These are phyloP conservation scores for Spheniscus humboldti DNA, from an alignment of 2,797 vertebrate genomes.

Conservation along the genomic window DNA sequence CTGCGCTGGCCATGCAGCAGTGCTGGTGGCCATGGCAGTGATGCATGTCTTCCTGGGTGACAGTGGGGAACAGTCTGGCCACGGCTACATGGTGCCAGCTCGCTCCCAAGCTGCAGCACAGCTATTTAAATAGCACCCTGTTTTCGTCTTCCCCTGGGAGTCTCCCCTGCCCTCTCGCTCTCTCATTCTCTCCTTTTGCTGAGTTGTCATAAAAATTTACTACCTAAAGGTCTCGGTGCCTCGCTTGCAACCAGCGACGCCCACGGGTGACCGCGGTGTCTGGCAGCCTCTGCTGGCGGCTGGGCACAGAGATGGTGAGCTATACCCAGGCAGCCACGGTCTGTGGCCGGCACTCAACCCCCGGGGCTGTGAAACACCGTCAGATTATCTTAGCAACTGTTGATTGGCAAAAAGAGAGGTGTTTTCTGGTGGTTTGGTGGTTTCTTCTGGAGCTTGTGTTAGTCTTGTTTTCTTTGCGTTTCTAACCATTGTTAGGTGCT, in stretches of 20 bases:
- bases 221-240: neutral
- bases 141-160: neutral
- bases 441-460: neutral
- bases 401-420: neutral
- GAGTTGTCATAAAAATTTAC: neutral
- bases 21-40: neutral
- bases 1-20: too few species aligned
- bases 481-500: neutral
- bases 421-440: neutral
- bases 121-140: neutral
- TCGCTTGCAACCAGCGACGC: rapidly evolving
- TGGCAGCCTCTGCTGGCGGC: rapidly evolving
- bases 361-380: neutral
- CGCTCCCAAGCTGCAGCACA: neutral
- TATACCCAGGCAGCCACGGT: rapidly evolving
- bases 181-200: neutral
- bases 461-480: neutral
- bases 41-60: neutral
- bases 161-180: neutral
- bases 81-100: rapidly evolving
- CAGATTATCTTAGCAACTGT: neutral
- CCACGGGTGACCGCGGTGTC: rapidly evolving
- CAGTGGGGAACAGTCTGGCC: neutral
- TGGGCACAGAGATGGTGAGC: neutral
- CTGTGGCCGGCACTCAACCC: neutral